Percentiles rank a stretch among this genome's conserved stretches.
Evolutionary conservation across 2,113 vertebrate genomes (phyloP).

Genomic region (Tyto alba): DNA sequence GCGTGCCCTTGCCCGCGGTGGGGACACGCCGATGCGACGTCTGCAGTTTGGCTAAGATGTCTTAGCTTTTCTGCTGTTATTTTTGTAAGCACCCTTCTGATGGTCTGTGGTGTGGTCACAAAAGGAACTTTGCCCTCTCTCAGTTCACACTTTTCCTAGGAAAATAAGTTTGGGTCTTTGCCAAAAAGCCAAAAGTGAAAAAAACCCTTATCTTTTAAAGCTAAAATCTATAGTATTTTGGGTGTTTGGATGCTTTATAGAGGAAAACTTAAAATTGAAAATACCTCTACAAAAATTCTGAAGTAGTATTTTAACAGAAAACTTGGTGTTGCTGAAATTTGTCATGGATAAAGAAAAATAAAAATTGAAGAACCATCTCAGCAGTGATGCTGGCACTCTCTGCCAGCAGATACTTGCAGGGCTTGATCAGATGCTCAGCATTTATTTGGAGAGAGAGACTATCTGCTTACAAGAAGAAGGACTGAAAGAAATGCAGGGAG

Average conservation of each 20-base stretch:
- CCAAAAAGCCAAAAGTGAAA: neutral
- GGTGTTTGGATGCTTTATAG: fast-evolving
- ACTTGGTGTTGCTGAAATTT: neutral
- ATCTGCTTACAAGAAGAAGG: neutral
- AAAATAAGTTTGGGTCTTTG: neutral
- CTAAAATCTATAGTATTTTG: neutral
- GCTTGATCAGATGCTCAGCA: neutral
- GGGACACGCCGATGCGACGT: fast-evolving
- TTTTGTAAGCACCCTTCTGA: neutral
- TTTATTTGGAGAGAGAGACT: neutral
- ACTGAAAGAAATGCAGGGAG: neutral
- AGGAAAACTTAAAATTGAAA: neutral
- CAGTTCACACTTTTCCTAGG: neutral
- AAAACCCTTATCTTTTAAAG: neutral
- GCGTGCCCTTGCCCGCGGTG: fast-evolving
- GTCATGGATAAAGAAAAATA: fast-evolving
- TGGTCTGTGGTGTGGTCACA: neutral
- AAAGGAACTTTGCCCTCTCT: neutral
- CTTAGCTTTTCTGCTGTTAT: neutral
- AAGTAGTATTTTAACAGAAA: neutral
- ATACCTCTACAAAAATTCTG: neutral
- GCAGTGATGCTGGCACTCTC: neutral
- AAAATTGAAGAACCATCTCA: neutral
- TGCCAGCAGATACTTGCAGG: fast-evolving
- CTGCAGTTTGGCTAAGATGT: neutral